Base-by-base conservation (phyloP, 2,113 vertebrate genomes). In the Struthidea cinerea region DNA sequence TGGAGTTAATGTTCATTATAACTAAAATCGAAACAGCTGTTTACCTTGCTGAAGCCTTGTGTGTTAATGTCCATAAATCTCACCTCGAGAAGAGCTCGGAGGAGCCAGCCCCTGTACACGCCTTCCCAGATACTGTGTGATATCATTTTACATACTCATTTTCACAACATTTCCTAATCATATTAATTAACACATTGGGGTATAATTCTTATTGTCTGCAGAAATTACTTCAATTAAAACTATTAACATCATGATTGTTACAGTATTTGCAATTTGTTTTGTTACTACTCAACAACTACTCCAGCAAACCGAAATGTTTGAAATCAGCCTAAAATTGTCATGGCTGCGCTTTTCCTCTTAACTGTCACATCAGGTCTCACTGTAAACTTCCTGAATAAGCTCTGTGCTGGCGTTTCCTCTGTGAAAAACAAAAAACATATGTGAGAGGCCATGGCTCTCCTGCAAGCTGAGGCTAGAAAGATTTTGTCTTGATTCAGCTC, bases 181-280 rank as follows among this genome's bases (percentile, higher is more conserved):
- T 67, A 92, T 96, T 94, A 94, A 93, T 96, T 96, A 96, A 84
- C 91, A 70, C 86, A 71, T 97, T 94, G 94, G 86, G 86, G 73
- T 94, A 71, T 94, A 93, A 96, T 97, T 94, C 91, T 84, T 89
- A 96, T 94, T 96, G 94, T 97, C 83, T 94, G 53, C 94, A 94
- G 76, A 95, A 96, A 97, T 93, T 94, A 93, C 93, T 87, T 96
- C 79, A 97, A 94, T 97, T 96, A 95, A 93, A 92, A 84, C 91
- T 81, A 94, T 96, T 94, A 96, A 88, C 96, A 88, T 67, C 68
- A 8, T 84, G 68, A 93, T 96, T 92, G 95, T 94, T 93, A 37
- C 49, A 75, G 91, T 93, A 87, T 77, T 86, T 95, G 60, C 76
- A 84, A 57, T 46, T 93, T 0, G 16, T 89, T 95, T 95, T 96